Base-by-base conservation (phyloP, 2,888 invertebrate species). In the Cantharis flavilabris region DNA sequence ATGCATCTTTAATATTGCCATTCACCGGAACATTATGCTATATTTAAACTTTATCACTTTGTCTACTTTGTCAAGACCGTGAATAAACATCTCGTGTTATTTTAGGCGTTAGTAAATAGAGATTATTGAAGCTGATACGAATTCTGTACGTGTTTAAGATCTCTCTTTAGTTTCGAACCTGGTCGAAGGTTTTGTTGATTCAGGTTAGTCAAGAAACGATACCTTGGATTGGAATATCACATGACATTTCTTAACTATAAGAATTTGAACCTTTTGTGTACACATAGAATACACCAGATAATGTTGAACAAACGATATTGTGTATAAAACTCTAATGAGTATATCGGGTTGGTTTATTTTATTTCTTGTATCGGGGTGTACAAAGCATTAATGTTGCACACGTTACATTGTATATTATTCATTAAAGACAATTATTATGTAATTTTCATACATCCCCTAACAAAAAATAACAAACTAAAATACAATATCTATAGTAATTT, bases 91-190 rank as follows among this genome's bases (percentile, higher is more conserved):
- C 81, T 78, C 78, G 78, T 83, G 84, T 84, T 84, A 83, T 83
- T 84, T 84, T 83, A 84, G 84, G 83, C 82, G 81, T 80, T 81
- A 75, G 84, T 81, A 80, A 83, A 84, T 83, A 82, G 79, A 83
- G 84, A 84, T 84, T 83, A 83, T 83, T 82, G 82, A 78, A 77
- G 78, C 80, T 78, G 83, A 84, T 84, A 83, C 79, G 81, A 78
- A 81, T 81, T 71, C 79, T 69, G 80, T 81, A 82, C 83, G 81
- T 83, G 83, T 82, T 82, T 78, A 80, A 83, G 83, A 80, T 79
- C 79, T 70, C 65, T 75, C 79, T 76, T 73, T 71, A 49, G 78
- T 75, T 72, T 75, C 76, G 74, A 72, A 76, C 69, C 80, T 76
- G 80, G 79, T 76, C 81, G 81, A 79, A 81, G 81, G 80, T 80